Conservation (phyloP, 2,797 vertebrate species). For the Pseudochirops corinnae region DNA sequence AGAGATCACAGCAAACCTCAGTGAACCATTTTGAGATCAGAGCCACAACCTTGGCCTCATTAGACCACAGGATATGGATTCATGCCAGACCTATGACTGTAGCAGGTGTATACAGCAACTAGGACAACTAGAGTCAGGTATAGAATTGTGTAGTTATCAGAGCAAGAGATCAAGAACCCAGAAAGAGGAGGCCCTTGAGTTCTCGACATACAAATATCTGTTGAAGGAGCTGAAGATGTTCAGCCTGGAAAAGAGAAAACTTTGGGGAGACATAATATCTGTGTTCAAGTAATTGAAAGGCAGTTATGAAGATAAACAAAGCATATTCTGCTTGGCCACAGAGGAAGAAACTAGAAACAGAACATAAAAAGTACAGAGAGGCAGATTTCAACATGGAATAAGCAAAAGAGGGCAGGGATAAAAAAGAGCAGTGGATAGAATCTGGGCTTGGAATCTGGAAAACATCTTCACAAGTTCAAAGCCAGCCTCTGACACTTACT, state of each 20-base stretch:
- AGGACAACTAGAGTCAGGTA: neutral
- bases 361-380: neutral
- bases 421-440: neutral
- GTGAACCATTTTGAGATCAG: neutral
- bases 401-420: neutral
- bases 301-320: neutral
- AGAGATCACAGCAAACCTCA: neutral
- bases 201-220: neutral
- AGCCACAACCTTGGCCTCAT: neutral
- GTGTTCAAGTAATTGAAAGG: neutral
- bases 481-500: neutral
- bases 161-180: neutral
- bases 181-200: neutral
- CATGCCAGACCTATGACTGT: neutral
- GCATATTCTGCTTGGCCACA: neutral
- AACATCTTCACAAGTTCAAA: neutral
- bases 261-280: neutral
- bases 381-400: neutral
- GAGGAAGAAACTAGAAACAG: neutral
- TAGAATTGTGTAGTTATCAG: neutral
- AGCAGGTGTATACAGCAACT: neutral
- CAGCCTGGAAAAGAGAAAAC: neutral
- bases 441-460: neutral
- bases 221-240: neutral
- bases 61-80: neutral